Evolutionary conservation across 2,113 vertebrate genomes (phyloP).

Genomic region (Loxodonta africana): DNA sequence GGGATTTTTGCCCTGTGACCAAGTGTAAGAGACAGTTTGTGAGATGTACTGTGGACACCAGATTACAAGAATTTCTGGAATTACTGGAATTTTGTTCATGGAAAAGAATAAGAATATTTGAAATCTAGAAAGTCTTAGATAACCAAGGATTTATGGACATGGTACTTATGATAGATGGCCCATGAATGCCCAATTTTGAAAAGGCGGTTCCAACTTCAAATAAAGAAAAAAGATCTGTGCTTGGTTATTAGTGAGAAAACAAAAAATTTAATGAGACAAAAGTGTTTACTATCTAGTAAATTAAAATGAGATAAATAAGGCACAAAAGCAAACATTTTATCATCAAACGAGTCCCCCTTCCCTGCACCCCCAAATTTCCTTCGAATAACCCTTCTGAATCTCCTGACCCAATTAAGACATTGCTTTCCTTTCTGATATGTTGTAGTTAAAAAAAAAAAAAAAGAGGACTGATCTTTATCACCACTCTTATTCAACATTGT

Average conservation of each 20-base stretch:
- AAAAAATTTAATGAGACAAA: slow-evolving; percentile 23
- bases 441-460: background rate
- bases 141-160: slow-evolving; percentile 14
- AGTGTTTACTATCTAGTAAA: background rate
- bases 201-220: slow-evolving; percentile 30
- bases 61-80: background rate
- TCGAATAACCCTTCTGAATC: background rate
- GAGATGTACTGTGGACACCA: background rate
- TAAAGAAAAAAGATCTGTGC: slow-evolving; percentile 10
- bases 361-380: background rate
- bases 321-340: background rate
- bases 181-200: background rate
- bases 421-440: background rate
- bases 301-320: slow-evolving; percentile 36
- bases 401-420: background rate
- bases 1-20: background rate
- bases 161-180: background rate
- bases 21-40: background rate
- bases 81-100: background rate
- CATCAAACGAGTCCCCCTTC: background rate
- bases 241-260: slow-evolving; percentile 44
- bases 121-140: slow-evolving; percentile 45
- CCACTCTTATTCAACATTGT: no score
- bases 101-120: slow-evolving; percentile 58
- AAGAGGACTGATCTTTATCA: background rate